Conservation (phyloP, 2,113 vertebrate genomes). For the Chloropsis cyanopogon region DNA sequence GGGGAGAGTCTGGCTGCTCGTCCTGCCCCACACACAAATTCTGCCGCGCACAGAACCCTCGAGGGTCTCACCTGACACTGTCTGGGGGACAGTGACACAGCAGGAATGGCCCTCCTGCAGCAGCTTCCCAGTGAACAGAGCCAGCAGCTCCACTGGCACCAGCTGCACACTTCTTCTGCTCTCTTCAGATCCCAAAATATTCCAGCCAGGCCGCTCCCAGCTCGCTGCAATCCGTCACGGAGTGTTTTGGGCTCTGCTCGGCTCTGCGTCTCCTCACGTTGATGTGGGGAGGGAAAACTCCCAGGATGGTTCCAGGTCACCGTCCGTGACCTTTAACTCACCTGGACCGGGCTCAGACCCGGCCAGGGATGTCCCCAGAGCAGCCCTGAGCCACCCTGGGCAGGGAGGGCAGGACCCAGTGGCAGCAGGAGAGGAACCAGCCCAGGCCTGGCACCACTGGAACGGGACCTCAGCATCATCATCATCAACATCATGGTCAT, state of each 20-base stretch:
- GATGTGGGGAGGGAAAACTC: neutral
- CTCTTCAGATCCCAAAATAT: neutral
- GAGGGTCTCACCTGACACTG: neutral
- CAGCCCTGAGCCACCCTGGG: too few relatives aligned
- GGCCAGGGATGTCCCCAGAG: too few relatives aligned
- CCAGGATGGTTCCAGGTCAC: neutral
- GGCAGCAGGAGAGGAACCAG: too few relatives aligned
- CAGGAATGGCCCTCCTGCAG: neutral
- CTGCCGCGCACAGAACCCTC: neutral
- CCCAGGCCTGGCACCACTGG: neutral
- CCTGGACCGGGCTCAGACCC: fast-evolving
- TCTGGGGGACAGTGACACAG: neutral
- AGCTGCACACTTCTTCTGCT: neutral
- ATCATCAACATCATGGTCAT: neutral
- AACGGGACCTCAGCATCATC: neutral
- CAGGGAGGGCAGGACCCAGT: too few relatives aligned
- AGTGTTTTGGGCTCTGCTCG: neutral
- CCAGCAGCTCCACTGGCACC: neutral
- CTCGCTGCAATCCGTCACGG: fast-evolving
- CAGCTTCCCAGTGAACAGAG: neutral
- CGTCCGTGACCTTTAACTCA: neutral
- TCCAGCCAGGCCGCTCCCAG: neutral
- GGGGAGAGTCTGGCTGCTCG: neutral
- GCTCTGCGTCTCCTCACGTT: neutral
- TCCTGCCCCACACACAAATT: neutral